Evolutionary conservation across 64 coral and sea anemone genomes (phyloP).

Genomic region (Astreopora myriophthalma): DNA sequence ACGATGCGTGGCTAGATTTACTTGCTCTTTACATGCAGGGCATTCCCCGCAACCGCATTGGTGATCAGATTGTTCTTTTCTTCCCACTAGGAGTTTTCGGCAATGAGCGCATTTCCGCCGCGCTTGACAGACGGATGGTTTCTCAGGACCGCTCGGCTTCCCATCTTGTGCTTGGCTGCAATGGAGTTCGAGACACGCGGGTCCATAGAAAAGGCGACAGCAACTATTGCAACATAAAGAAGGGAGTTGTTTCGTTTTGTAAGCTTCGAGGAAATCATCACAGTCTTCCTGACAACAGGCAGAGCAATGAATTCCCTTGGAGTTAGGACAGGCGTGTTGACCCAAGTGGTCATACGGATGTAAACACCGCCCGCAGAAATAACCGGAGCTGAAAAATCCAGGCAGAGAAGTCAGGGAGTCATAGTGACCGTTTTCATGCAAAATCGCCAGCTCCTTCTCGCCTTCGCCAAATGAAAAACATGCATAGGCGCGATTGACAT

Average conservation of each 20-base stretch:
- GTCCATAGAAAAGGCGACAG: not conserved
- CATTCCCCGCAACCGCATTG: constrained; percentile 3
- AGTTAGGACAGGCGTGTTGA: not conserved
- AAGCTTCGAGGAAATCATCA: not conserved
- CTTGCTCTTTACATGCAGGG: constrained; percentile 1
- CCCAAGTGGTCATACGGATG: not conserved
- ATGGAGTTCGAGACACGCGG: not conserved
- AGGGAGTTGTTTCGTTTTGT: not conserved
- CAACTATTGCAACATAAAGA: not conserved
- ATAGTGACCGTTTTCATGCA: not conserved
- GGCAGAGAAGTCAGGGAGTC: not conserved
- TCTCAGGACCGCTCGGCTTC: not conserved
- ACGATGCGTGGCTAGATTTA: not conserved
- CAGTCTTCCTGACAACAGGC: not conserved
- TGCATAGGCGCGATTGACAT: no score
- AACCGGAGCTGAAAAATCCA: not conserved
- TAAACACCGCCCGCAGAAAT: not conserved
- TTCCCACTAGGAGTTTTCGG: not conserved
- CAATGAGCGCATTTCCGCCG: not conserved
- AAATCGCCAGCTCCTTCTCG: no score
- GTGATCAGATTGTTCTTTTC: not conserved
- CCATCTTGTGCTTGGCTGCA: not conserved
- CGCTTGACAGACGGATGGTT: not conserved
- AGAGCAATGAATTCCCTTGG: not conserved
- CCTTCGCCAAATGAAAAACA: no score